Conservation (phyloP, 2,797 vertebrate genomes). For the Enteromius fasciolatus region DNA sequence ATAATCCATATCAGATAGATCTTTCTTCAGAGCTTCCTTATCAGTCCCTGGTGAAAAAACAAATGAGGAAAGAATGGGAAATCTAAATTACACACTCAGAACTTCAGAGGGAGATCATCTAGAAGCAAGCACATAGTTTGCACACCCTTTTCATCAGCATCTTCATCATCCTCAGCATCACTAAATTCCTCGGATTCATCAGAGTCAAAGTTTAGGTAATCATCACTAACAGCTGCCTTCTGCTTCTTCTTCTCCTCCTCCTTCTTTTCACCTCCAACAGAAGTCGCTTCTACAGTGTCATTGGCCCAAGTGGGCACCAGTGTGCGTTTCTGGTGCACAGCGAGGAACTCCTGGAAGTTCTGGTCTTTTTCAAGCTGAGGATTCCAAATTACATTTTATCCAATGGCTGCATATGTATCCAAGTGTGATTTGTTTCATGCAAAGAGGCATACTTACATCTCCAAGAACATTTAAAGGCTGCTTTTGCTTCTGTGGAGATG, state of each 20-base stretch:
- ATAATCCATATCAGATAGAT: constrained; percentile 94
- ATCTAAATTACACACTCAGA: neutral
- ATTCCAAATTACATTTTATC: constrained; percentile 13
- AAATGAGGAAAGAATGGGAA: neutral
- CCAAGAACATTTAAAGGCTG: constrained; percentile 66
- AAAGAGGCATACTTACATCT: constrained; percentile 75
- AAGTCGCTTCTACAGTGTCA: constrained; percentile 71
- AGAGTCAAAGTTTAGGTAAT: constrained; percentile 97
- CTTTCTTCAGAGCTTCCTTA: constrained; percentile 74
- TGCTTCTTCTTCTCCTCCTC: constrained; percentile 59
- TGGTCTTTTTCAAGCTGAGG: constrained; percentile 85
- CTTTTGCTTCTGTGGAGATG: constrained; percentile 72
- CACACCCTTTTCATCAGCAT: constrained; percentile 30
- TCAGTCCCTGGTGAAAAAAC: constrained; percentile 61
- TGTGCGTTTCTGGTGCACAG: constrained; percentile 87
- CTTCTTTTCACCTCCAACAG: constrained; percentile 50
- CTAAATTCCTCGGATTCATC: constrained; percentile 80
- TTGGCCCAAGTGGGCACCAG: constrained; percentile 90
- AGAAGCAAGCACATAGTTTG: neutral
- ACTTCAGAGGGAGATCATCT: neutral
- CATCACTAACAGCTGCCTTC: constrained; percentile 69
- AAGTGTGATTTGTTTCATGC: neutral
- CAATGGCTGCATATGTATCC: neutral
- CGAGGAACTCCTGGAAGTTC: constrained; percentile 90
- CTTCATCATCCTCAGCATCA: constrained; percentile 64